phyloP scores from a whole-genome alignment of 2,888 invertebrate genomes.

The Drosophila neonasuta region DNA sequence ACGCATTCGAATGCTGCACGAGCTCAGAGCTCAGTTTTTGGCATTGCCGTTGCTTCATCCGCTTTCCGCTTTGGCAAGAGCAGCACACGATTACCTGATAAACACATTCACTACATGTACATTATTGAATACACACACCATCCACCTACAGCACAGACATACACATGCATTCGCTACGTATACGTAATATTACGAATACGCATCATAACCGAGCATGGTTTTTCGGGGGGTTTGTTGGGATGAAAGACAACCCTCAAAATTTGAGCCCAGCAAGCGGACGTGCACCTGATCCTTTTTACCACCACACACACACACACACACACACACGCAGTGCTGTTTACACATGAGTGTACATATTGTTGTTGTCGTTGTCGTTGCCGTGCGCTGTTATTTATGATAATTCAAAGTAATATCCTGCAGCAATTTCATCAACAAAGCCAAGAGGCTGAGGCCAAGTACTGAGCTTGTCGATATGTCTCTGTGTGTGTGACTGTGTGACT shows the following conservation, averaged over 20 bases:
- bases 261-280: slow-evolving; percentile 24
- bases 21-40: slow-evolving; percentile 14
- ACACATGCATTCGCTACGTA: slow-evolving; percentile 1
- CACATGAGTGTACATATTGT: slow-evolving; percentile 29
- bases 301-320: slow-evolving; percentile 5
- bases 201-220: slow-evolving; percentile 27
- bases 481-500: not conserved
- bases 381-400: slow-evolving; percentile 71
- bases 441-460: slow-evolving; percentile 30
- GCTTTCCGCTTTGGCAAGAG: slow-evolving; percentile 21
- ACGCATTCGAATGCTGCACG: slow-evolving; percentile 8
- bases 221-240: not conserved
- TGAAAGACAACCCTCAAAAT: slow-evolving; percentile 31
- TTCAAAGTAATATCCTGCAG: slow-evolving; percentile 75
- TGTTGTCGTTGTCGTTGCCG: slow-evolving; percentile 45
- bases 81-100: slow-evolving; percentile 47
- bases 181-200: slow-evolving; percentile 13
- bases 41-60: slow-evolving; percentile 22
- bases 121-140: slow-evolving; percentile 52
- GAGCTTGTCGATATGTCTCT: slow-evolving; percentile 1
- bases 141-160: slow-evolving; percentile 3
- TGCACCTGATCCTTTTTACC: slow-evolving; percentile 60
- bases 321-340: slow-evolving; percentile 16
- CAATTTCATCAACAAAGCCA: slow-evolving; percentile 73
- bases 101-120: slow-evolving; percentile 46